phyloP scores from a whole-genome alignment of 2,797 vertebrate species.

The Malacoctenus gilli region DNA sequence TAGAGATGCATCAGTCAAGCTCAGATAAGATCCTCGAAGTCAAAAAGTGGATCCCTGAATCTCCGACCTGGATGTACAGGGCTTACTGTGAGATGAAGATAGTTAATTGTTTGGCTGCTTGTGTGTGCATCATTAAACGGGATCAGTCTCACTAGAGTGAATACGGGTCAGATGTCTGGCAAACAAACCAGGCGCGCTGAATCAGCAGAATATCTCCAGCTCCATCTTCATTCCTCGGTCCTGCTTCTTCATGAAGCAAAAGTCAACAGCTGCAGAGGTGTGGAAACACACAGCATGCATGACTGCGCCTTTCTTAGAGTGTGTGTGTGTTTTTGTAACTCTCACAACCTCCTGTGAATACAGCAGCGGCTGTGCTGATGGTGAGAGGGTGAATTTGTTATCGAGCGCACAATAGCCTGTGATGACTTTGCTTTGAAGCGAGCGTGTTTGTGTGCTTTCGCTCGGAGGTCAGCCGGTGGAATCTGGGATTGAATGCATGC shows the following conservation, averaged over 20 bases:
- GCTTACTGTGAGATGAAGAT: too few species aligned
- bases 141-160: background rate
- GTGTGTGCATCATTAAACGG: background rate
- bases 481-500: constrained; percentile 32
- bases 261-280: constrained; percentile 53
- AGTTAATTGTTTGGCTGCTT: background rate
- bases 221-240: constrained; percentile 34
- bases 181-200: constrained; percentile 27
- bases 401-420: constrained; percentile 44
- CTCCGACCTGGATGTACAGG: too few species aligned
- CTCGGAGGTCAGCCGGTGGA: constrained; percentile 12
- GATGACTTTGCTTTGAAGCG: constrained; percentile 37
- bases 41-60: too few species aligned
- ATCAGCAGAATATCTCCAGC: constrained; percentile 18
- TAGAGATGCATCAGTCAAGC: too few species aligned
- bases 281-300: constrained; percentile 31
- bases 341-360: constrained; percentile 39
- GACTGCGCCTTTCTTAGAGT: constrained; percentile 6
- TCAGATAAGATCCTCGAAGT: too few species aligned
- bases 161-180: constrained; percentile 7
- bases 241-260: constrained; percentile 40
- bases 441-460: background rate
- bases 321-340: constrained; percentile 23
- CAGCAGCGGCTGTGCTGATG: constrained; percentile 7
- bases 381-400: background rate